Percentiles rank a stretch among this genome's conserved stretches.
Conservation (phyloP, 2,888 invertebrate species). For the Cremastobaeus sp. region DNA sequence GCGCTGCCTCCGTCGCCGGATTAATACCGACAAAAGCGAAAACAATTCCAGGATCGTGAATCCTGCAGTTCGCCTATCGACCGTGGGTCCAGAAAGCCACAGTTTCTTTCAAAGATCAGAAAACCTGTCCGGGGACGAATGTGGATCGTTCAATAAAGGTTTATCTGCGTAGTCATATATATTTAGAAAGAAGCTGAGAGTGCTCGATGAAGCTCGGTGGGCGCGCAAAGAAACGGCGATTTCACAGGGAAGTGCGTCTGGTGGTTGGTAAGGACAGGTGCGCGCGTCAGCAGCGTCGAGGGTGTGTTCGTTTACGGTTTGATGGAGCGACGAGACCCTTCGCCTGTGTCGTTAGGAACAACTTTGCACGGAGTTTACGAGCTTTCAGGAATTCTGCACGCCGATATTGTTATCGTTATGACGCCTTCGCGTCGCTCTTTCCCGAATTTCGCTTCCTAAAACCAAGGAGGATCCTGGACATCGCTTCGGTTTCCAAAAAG, state of each 20-base stretch:
- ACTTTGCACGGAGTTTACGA: slow-evolving; percentile 30
- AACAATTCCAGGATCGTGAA: too few relatives aligned
- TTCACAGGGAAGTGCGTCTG: slow-evolving; percentile 61
- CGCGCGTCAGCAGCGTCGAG: slow-evolving; percentile 57
- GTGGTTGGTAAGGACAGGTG: slow-evolving; percentile 68
- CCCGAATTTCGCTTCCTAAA: too few relatives aligned
- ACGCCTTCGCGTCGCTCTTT: not conserved
- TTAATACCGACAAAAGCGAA: too few relatives aligned
- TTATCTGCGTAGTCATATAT: slow-evolving; percentile 28
- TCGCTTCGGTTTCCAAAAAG: too few relatives aligned
- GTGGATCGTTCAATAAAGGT: slow-evolving; percentile 40
- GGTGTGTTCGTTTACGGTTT: slow-evolving; percentile 53
- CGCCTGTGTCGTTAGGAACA: slow-evolving; percentile 31
- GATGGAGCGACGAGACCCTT: slow-evolving; percentile 40
- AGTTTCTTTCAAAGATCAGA: slow-evolving; percentile 7
- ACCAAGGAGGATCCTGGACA: too few relatives aligned
- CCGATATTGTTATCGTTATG: slow-evolving; percentile 6
- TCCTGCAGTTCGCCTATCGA: too few relatives aligned
- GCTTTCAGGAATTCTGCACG: slow-evolving; percentile 23
- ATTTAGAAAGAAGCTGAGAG: slow-evolving; percentile 51
- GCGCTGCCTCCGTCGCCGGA: too few relatives aligned
- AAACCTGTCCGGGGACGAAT: not conserved
- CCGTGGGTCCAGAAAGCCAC: not conserved
- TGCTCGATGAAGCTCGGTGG: slow-evolving; percentile 48
- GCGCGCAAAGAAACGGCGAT: slow-evolving; percentile 56